Base-by-base conservation (phyloP, 2,797 vertebrate genomes). In the Anguilla anguilla region DNA sequence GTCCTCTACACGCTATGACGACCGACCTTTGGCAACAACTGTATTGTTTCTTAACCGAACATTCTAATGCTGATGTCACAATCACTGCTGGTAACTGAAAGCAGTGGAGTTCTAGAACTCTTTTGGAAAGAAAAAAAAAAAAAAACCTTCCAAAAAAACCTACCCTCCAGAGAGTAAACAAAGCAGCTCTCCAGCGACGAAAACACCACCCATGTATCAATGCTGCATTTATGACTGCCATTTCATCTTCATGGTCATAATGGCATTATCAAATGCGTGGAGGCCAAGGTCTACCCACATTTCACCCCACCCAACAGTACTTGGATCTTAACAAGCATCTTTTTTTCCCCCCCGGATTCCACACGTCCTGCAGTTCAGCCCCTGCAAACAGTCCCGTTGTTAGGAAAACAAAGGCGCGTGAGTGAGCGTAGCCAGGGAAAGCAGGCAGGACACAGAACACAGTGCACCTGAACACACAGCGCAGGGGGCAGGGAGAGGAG, bases 161-260 rank as follows among this genome's bases (percentile, higher is more conserved):
- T 51, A 51, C 51, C 10, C 51, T 10, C 10, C 51, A 51, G 10
- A 51, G 51, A 10, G 51, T 96, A 96, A 95, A 95, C 93, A 93
- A 94, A 95, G 92, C 94, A 90, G 92, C 94, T 93, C 92, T 88
- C 90, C 89, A 88, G 93, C 94, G 94, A 94, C 94, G 94, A 96
- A 95, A 93, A 89, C 93, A 91, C 89, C 90, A 90, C 85, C 89
- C 86, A 83, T 82, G 86, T 90, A 85, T 90, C 91, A 91, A 91
- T 89, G 87, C 90, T 91, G 89, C 89, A 91, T 94, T 92, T 92
- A 90, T 90, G 51, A 85, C 90, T n/a, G 64, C 91, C 74, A 89
- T 88, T 90, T 91, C 90, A 91, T 90, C 85, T 90, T 89, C 87
- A 88, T 91, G 92, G 91, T 90, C 88, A 81, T 69, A 90, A 85